Percentiles rank a stretch among this genome's conserved stretches.
Conservation (phyloP, 1,140 invertebrate species). For the Ceratina australensis region DNA sequence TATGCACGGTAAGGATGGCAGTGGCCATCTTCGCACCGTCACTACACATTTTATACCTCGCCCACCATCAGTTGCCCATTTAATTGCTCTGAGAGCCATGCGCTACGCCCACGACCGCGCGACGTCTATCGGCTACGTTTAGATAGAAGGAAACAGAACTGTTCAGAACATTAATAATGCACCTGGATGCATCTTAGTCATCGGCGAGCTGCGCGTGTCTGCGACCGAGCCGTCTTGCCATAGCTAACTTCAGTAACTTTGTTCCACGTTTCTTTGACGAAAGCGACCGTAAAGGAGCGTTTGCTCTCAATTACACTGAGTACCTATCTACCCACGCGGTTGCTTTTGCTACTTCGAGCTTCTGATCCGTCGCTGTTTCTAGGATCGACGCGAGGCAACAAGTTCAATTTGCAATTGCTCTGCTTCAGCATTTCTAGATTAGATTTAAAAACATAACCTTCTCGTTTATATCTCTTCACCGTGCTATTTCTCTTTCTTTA, state of each 20-base stretch:
- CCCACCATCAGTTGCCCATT: constrained; percentile 29
- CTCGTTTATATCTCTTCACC: no score
- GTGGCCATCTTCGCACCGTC: constrained; percentile 20
- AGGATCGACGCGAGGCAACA: neutral
- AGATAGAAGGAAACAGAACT: neutral
- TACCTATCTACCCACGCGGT: no score
- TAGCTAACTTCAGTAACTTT: constrained; percentile 12
- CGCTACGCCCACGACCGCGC: neutral
- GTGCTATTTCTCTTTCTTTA: no score
- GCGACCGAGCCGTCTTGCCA: neutral
- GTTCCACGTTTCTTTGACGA: constrained; percentile 29
- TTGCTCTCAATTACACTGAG: neutral
- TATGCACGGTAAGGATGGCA: neutral
- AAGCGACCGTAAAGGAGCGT: neutral
- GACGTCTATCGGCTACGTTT: neutral
- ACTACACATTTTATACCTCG: constrained; percentile 23
- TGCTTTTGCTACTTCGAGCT: neutral
- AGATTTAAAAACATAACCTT: no score
- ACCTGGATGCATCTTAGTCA: constrained; percentile 37
- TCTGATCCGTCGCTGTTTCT: neutral
- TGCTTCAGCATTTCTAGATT: no score
- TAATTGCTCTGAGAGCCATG: constrained; percentile 59
- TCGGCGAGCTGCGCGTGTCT: neutral
- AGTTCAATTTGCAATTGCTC: neutral
- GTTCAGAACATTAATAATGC: constrained; percentile 47